These are phyloP conservation scores for Ptychoptera albimana DNA, from an alignment of 2,888 invertebrate species.

Conservation along the genomic window DNA sequence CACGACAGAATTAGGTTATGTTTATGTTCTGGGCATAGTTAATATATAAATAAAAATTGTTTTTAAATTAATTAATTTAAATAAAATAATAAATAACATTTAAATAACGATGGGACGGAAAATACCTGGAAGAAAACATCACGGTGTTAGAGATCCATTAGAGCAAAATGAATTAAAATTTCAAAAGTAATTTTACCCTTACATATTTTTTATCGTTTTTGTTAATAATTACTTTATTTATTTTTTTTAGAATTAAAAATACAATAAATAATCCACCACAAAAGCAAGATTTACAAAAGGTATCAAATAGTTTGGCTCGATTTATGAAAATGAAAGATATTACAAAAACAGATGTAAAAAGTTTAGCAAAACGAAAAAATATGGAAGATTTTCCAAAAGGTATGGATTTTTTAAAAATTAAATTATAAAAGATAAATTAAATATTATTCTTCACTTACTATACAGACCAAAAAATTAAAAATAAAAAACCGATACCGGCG, in stretches of 20 bases:
- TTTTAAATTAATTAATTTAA: no score
- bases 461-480: constrained; percentile 2
- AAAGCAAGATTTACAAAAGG: constrained; percentile 51
- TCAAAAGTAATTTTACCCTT: constrained; percentile 36
- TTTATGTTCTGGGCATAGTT: no score
- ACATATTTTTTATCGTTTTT: background rate
- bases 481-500: constrained; percentile 20
- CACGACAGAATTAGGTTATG: no score
- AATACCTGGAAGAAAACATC: constrained; percentile 68
- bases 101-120: constrained; percentile 45
- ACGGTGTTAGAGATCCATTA: constrained; percentile 59
- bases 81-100: no score
- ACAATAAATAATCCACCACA: constrained; percentile 62
- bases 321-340: constrained; percentile 42
- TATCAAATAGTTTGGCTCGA: constrained; percentile 51
- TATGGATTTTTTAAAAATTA: background rate
- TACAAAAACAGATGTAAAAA: constrained; percentile 17
- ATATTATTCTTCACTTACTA: no score
- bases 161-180: constrained; percentile 48
- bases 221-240: constrained; percentile 1
- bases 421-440: constrained; percentile 1
- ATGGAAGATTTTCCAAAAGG: constrained; percentile 22
- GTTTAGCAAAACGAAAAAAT: no score
- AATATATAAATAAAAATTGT: no score
- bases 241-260: constrained; percentile 39